Evolutionary conservation across 2,113 vertebrate genomes (phyloP), one percentile per base, ranked within the genome.

Genomic region (Myiagra hebetior): DNA sequence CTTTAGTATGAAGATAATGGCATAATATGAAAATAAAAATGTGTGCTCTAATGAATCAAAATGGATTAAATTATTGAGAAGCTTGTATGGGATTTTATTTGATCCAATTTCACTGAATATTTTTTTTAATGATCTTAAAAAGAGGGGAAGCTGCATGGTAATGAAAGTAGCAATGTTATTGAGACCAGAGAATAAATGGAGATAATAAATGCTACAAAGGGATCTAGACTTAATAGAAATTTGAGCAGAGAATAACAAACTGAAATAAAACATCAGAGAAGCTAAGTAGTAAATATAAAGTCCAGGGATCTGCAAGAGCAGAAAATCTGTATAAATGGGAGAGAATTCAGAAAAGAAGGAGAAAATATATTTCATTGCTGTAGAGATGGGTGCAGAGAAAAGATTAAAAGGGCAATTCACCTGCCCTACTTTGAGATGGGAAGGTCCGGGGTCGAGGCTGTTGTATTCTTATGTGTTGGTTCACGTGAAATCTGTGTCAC

Each of bases 71-170:
- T 90, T 81, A 91, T 86, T 85, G 79, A 92, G 59, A 84, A 86
- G 19, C 44, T 81, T 90, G 46, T 72, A 77, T 62, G 15, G 79
- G 73, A 91, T 94, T 95, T 96, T 94, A 93, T 96, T 95, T 91
- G 86, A 93, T 87, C 75, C 68, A 92, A 64, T 93, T 79, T 78
- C 26, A 88, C 72, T 59, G 62, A 93, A 47, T 80, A 67, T 67
- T 80, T 86, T 89, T 35, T 33, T 78, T 95, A 86, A 77, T 41
- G 63, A 46, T 85, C 53, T 87, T 80, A 59, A 91, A 93, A 33
- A 73, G 11, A 44, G 22, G 93, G n/a, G 69, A 95, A 93, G 39
- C 37, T 83, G 46, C 26, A 50, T 35, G 37, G 47, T 60, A 89
- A 79, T 83, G 59, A 87, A 91, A 69, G 53, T 15, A 73, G 23